Base-by-base conservation (phyloP, 1,140 invertebrate genomes). In the Zeugodacus cucurbitae region DNA sequence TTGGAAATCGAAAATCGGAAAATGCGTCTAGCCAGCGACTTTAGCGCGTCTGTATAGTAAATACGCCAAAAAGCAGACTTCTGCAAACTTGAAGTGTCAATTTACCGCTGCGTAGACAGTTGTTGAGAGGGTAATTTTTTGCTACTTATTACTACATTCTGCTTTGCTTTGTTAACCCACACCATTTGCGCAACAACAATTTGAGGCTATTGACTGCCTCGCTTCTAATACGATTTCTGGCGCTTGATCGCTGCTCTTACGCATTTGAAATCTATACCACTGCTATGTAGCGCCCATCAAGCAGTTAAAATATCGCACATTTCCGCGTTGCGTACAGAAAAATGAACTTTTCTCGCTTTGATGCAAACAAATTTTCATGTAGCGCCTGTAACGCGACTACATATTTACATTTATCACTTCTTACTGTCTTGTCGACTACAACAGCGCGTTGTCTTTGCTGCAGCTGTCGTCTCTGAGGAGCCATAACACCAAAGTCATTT, bases 31-130 rank as follows among this genome's bases (percentile, higher is more conserved):
- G 64, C 67, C 44, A 34, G 26, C 58, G 22, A 87, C 67, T 48
- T 48, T 48, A 44, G 54, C 87, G 89, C 62, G 32, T 5, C 32
- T 70, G 32, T 44, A 74, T 37, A 58, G 88, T 87, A 89, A 90
- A 90, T 90, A 89, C 88, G 90, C 90, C 91, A 92, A 90, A 92
- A 91, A 92, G 90, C 91, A 92, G 91, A 91, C 90, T 92, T 89
- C 88, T 89, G 89, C 91, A 92, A 92, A 91, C 91, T 91, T 92
- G 91, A 92, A 92, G 91, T 92, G 91, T 92, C 91, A 92, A 92
- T 92, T 92, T 92, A 92, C 91, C 91, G 90, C 90, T 48, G 54
- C 82, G 82, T 48, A 54, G 41, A 82, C 82, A 54, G 57, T 20
- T 29, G 57, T 8, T 41, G 20, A 34, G 17, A 5, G 32, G 67